Percentiles rank a stretch among this genome's conserved stretches.
phyloP scores from a whole-genome alignment of 1,140 invertebrate species.

The Zeugodacus cucurbitae region DNA sequence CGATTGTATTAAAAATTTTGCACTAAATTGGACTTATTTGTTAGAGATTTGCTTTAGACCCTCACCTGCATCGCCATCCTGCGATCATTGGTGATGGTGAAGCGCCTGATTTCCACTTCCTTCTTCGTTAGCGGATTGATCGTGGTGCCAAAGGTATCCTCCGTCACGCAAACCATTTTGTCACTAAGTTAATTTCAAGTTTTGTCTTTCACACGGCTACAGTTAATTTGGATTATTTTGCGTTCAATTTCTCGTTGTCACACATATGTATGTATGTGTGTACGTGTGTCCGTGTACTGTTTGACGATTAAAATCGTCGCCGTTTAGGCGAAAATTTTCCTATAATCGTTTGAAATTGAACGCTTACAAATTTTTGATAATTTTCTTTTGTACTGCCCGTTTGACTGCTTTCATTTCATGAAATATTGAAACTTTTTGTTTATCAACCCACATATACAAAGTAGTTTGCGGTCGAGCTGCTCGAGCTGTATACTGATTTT shows the following conservation, averaged over 20 bases:
- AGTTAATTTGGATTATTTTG: background rate
- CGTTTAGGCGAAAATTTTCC: background rate
- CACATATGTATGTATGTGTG: background rate
- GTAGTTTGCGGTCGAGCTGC: background rate
- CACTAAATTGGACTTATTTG: too few relatives aligned
- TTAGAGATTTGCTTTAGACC: background rate
- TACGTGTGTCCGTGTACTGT: background rate
- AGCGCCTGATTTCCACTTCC: conserved; percentile 66
- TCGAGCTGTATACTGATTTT: background rate
- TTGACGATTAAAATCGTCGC: background rate
- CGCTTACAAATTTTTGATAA: background rate
- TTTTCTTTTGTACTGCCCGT: background rate
- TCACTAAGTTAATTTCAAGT: background rate
- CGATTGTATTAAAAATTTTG: background rate
- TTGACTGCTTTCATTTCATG: background rate
- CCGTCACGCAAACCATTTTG: conserved; percentile 58
- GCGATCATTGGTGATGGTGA: conserved; percentile 72
- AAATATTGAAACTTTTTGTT: background rate
- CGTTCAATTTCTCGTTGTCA: background rate
- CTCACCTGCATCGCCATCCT: conserved; percentile 67
- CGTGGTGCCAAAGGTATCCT: conserved; percentile 60
- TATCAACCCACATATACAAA: background rate
- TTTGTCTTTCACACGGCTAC: background rate
- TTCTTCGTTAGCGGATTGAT: conserved; percentile 62
- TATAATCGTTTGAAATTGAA: background rate